Evolutionary conservation across 92 coral and sea anemone species (phyloP), one percentile per base, ranked within the genome.

Genomic region (Porites evermanni): DNA sequence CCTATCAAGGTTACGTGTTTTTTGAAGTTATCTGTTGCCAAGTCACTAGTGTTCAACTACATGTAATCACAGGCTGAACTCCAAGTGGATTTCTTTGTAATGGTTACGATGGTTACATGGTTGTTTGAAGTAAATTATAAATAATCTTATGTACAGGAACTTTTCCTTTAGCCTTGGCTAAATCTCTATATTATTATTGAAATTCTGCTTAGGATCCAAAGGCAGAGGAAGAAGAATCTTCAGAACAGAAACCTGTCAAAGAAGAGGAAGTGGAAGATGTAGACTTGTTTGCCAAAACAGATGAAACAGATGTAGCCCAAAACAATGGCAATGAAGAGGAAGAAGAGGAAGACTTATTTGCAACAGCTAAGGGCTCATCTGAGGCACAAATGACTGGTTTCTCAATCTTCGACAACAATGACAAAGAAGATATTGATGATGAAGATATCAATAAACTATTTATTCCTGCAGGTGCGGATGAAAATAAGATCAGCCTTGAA

Each of bases 401-500:
- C 29, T 94, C 98, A 1, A 89, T 95, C 75, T 97, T 97, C 71
- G 86, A 89, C 18, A 84, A 94, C 29, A 93, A 86, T 61, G 86
- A 89, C 44, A 56, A 65, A 17, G 92, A 91, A 68, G 92, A 97
- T 58, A 81, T 56, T 2, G 70, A 82, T 29, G 95, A 93, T 44
- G 88, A 80, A 11, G 93, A 90, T 83, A 75, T 95, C 20, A 91
- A 89, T 23, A 90, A 93, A 53, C 91, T 97, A 38, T 97, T 97
- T 90, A 82, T 97, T 51, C 98, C 99, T 11, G 94, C 92, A 61
- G 98, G 88, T 18, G 99, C 99, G 10, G 52, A 83, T 38, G 92
- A 87, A 68, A 89, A 86, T 12, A 82, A 66, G 47, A 64, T 84
- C 51, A 24, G 54, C 70, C 44, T 88, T 0, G 90, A 85, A 8